A percentile compares a stretch with the other conserved stretches of the same genome.
Evolutionary conservation across 2,888 invertebrate genomes (phyloP).

Genomic region (Oscheius sp.): DNA sequence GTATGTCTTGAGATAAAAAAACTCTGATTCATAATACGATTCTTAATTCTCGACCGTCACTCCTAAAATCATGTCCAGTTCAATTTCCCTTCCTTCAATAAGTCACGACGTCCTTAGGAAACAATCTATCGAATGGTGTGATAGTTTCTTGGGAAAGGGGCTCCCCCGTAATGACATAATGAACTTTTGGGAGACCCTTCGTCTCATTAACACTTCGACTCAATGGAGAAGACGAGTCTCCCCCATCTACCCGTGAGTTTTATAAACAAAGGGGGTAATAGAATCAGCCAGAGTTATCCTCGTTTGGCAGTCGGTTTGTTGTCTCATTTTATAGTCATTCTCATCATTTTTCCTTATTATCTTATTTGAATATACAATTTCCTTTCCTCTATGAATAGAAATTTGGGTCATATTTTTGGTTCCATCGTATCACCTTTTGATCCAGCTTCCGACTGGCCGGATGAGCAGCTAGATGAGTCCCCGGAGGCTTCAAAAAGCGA

Average conservation of each 20-base stretch:
- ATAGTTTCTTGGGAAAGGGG: background rate
- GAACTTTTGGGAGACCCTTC: constrained; percentile 24
- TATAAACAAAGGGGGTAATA: too few relatives aligned
- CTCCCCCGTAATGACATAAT: constrained; percentile 29
- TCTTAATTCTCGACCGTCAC: too few relatives aligned
- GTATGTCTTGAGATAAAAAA: too few relatives aligned
- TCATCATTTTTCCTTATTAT: too few relatives aligned
- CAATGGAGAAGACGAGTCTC: background rate
- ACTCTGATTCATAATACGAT: too few relatives aligned
- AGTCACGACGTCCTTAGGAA: too few relatives aligned
- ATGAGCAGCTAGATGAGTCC: constrained; percentile 27
- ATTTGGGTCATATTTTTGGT: background rate
- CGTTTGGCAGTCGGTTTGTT: background rate
- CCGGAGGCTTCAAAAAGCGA: constrained; percentile 27
- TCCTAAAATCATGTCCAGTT: too few relatives aligned
- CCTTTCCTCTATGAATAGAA: too few relatives aligned
- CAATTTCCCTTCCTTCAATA: too few relatives aligned
- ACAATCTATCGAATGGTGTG: background rate
- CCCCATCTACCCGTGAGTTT: constrained; percentile 17
- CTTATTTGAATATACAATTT: too few relatives aligned
- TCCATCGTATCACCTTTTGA: constrained; percentile 9
- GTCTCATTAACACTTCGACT: constrained; percentile 26
- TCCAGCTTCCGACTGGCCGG: background rate
- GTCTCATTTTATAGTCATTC: background rate
- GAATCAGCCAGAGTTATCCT: background rate